A percentile compares a stretch with the other conserved stretches of the same genome.
phyloP scores from a whole-genome alignment of 2,888 invertebrate species.

The Cerastis leucographa region DNA sequence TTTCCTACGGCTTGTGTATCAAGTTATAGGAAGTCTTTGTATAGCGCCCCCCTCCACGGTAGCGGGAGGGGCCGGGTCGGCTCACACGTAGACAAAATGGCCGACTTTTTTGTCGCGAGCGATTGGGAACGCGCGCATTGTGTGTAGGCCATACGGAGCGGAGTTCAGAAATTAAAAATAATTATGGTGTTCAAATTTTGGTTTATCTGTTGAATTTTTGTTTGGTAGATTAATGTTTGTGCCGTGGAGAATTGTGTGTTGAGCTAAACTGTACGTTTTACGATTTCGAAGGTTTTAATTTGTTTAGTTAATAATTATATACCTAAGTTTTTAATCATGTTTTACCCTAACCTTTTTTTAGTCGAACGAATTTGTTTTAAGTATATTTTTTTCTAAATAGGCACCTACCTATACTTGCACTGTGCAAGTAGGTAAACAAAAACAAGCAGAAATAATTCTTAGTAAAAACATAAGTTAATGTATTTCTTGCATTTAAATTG shows the following conservation, averaged over 20 bases:
- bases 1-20: constrained; percentile 67
- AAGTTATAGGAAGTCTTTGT: constrained; percentile 74
- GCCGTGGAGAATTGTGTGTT: constrained; percentile 28
- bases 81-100: constrained; percentile 88
- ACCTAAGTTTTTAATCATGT: background rate
- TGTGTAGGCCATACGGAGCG: constrained; percentile 55
- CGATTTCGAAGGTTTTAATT: background rate
- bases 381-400: background rate
- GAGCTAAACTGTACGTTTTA: background rate
- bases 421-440: background rate
- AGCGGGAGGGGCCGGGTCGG: constrained; percentile 84
- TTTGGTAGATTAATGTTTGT: constrained; percentile 32
- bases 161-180: constrained; percentile 57
- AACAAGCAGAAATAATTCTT: background rate
- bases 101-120: constrained; percentile 82
- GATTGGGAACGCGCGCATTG: constrained; percentile 66
- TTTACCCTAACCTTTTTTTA: background rate
- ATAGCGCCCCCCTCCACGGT: constrained; percentile 80
- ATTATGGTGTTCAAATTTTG: constrained; percentile 60
- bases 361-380: background rate
- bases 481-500: too few relatives aligned
- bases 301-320: background rate
- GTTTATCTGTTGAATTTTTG: constrained; percentile 34
- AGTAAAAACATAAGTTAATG: background rate
- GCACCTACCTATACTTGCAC: too few relatives aligned